Conservation (phyloP, 2,888 invertebrate genomes). For the Crepidodera aurea region DNA sequence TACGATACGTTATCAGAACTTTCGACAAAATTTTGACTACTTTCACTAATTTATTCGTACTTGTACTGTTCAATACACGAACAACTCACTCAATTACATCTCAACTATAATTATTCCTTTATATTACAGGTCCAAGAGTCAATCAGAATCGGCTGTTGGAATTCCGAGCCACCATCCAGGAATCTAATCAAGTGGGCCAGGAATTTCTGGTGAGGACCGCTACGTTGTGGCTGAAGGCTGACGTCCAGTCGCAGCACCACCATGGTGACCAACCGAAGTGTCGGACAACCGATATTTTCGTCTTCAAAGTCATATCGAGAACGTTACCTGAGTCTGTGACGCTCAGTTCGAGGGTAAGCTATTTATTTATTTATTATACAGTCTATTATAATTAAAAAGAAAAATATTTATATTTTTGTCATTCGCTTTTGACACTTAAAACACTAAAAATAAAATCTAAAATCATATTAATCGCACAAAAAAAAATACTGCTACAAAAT, state of each 20-base stretch:
- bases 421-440: not conserved
- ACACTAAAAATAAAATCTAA: too few relatives aligned
- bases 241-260: slow-evolving; percentile 59
- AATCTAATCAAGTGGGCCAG: slow-evolving; percentile 62
- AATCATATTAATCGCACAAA: too few relatives aligned
- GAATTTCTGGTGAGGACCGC: slow-evolving; percentile 80
- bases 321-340: slow-evolving; percentile 68
- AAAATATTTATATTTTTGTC: too few relatives aligned
- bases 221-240: slow-evolving; percentile 78
- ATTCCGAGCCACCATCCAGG: slow-evolving; percentile 75
- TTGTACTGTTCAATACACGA: too few relatives aligned
- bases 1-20: too few relatives aligned
- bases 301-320: slow-evolving; percentile 59
- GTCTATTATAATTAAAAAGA: too few relatives aligned
- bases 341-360: slow-evolving; percentile 68
- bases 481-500: too few relatives aligned
- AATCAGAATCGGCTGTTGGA: slow-evolving; percentile 87
- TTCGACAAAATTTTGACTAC: too few relatives aligned
- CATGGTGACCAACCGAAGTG: slow-evolving; percentile 46
- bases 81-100: too few relatives aligned
- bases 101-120: not conserved
- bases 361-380: slow-evolving; percentile 1
- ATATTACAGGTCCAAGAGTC: slow-evolving; percentile 74
- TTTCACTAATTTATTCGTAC: too few relatives aligned
- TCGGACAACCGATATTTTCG: slow-evolving; percentile 57